A percentile compares a stretch with the other conserved stretches of the same genome.
These are phyloP conservation scores for Phortica okadai DNA, from an alignment of 2,888 invertebrate species.

Conservation along the genomic window DNA sequence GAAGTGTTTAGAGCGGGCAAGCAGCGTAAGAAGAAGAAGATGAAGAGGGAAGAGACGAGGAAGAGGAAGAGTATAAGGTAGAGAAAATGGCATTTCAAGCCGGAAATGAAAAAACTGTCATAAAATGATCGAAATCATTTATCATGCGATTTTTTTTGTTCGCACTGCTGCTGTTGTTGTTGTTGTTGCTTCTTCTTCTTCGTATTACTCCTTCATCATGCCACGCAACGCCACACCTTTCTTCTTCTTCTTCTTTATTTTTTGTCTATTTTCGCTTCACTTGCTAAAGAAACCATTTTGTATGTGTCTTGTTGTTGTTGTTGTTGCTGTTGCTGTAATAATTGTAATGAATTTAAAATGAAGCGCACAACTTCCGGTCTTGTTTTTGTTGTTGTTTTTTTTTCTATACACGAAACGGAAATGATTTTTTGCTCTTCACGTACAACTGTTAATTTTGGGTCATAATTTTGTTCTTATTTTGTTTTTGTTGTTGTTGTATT, in stretches of 20 bases:
- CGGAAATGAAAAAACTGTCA: conserved; percentile 75
- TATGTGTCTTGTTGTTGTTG: conserved; percentile 8
- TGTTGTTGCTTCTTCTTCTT: conserved; percentile 8
- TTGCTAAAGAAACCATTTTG: conserved; percentile 17
- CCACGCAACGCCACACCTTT: not conserved
- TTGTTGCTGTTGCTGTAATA: conserved; percentile 14
- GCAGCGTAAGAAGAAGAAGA: not conserved
- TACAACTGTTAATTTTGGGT: not conserved
- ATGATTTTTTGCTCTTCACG: conserved; percentile 1
- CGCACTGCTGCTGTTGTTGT: conserved; percentile 48
- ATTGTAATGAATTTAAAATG: conserved; percentile 32
- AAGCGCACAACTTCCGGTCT: conserved; percentile 21
- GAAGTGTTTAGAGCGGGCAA: not conserved
- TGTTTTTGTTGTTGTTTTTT: no score
- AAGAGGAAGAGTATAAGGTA: not conserved
- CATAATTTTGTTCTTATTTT: not conserved
- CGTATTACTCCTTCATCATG: not conserved
- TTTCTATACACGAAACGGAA: conserved; percentile 7
- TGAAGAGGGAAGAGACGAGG: not conserved
- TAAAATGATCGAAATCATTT: conserved; percentile 72
- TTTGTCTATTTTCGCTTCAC: conserved; percentile 28
- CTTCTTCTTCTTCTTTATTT: not conserved
- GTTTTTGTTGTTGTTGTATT: not conserved
- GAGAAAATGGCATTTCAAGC: conserved; percentile 48
- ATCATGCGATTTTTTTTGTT: conserved; percentile 68